These are phyloP conservation scores for Gallinago paraguaiae DNA, from an alignment of 2,113 vertebrate genomes.

Conservation along the genomic window DNA sequence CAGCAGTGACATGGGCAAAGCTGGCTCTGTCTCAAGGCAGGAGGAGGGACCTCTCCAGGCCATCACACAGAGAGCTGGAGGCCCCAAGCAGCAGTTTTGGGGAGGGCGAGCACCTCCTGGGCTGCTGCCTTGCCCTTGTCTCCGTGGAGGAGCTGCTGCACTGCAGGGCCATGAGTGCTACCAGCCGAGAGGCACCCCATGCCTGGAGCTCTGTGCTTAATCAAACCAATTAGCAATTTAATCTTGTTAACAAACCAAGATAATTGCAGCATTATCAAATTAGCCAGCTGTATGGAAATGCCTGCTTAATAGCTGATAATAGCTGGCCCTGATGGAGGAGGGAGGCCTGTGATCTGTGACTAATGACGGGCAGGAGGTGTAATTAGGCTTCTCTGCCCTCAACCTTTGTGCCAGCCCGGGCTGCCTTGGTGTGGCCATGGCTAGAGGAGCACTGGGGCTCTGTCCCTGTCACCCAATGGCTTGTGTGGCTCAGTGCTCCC, in stretches of 20 bases:
- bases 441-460: neutral
- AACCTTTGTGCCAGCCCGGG: neutral
- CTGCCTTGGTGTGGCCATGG: accelerated
- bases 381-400: neutral
- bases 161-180: neutral
- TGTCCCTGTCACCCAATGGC: neutral
- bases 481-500: neutral
- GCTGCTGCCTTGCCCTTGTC: neutral
- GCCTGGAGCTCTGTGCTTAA: conserved; percentile 41
- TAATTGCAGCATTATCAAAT: conserved; percentile 70
- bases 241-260: conserved; percentile 68
- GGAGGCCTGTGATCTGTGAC: conserved; percentile 1
- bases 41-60: neutral
- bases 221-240: conserved; percentile 67
- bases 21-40: neutral
- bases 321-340: conserved; percentile 10
- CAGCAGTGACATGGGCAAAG: neutral
- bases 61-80: neutral
- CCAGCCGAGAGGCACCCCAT: neutral
- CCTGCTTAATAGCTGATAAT: conserved; percentile 61
- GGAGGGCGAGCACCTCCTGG: neutral
- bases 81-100: neutral
- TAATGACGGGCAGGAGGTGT: neutral
- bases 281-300: conserved; percentile 60
- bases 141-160: neutral